These are phyloP conservation scores for Dolichotis patagonum DNA, from an alignment of 2,113 vertebrate species.

Conservation along the genomic window DNA sequence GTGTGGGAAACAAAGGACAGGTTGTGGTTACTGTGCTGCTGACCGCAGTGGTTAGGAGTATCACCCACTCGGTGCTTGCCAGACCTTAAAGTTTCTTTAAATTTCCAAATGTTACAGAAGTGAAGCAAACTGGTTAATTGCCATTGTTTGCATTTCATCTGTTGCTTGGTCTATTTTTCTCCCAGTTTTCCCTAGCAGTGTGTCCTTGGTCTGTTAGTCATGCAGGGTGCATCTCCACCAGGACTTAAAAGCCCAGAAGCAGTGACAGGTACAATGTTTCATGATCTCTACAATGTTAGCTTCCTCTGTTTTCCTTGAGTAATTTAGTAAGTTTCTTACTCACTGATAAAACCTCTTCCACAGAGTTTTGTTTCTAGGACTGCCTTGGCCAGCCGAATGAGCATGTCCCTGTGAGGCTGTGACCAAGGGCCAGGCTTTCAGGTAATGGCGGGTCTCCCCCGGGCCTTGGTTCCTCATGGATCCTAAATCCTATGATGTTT, in stretches of 20 bases:
- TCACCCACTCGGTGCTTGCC: background rate
- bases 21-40: background rate
- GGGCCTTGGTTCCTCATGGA: background rate
- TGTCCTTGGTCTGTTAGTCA: background rate
- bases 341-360: background rate
- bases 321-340: constrained; percentile 1
- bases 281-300: background rate
- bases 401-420: background rate
- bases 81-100: background rate
- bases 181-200: background rate
- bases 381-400: background rate
- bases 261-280: background rate
- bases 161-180: background rate
- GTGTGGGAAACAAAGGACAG: background rate
- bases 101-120: background rate
- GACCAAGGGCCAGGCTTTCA: background rate
- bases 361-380: constrained; percentile 40
- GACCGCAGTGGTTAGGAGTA: background rate
- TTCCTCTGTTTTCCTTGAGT: background rate
- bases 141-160: background rate
- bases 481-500: background rate
- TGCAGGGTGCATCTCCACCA: background rate
- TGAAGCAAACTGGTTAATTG: background rate
- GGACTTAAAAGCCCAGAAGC: background rate
- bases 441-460: background rate